Conservation (phyloP, 2,113 vertebrate genomes). For the Athene noctua region DNA sequence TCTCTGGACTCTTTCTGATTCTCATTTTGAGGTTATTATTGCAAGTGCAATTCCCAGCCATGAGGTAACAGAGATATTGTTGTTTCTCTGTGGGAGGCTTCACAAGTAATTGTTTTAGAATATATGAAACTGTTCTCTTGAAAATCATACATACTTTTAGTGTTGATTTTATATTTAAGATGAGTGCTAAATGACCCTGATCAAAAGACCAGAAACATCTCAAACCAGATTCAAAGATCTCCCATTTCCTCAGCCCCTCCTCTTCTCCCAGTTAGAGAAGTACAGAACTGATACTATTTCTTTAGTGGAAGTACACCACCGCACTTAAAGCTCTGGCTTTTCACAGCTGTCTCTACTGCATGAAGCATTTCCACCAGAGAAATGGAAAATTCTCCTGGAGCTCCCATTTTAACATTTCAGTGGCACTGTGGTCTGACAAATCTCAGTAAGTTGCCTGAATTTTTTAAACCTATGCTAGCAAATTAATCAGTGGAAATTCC, state of each 20-base stretch:
- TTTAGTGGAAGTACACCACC: background rate
- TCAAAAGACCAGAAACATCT: background rate
- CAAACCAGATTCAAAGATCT: background rate
- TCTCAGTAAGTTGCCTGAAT: background rate
- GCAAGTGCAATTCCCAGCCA: background rate
- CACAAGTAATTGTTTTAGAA: background rate
- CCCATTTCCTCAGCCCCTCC: background rate
- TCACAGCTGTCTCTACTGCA: background rate
- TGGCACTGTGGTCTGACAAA: background rate
- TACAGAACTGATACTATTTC: background rate
- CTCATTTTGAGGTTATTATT: conserved; percentile 10
- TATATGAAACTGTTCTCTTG: background rate
- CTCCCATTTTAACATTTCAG: background rate
- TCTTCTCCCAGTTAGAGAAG: background rate
- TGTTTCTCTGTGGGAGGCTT: background rate
- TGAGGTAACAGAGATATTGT: background rate
- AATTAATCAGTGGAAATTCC: background rate
- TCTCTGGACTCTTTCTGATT: background rate
- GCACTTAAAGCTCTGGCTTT: background rate
- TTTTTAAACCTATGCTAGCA: background rate
- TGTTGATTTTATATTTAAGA: background rate
- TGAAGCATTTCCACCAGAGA: background rate
- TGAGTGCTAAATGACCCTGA: background rate
- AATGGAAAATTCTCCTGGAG: background rate
- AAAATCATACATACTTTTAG: background rate